Evolutionary conservation across 2,888 invertebrate genomes (phyloP).

Genomic region (Timema podura): DNA sequence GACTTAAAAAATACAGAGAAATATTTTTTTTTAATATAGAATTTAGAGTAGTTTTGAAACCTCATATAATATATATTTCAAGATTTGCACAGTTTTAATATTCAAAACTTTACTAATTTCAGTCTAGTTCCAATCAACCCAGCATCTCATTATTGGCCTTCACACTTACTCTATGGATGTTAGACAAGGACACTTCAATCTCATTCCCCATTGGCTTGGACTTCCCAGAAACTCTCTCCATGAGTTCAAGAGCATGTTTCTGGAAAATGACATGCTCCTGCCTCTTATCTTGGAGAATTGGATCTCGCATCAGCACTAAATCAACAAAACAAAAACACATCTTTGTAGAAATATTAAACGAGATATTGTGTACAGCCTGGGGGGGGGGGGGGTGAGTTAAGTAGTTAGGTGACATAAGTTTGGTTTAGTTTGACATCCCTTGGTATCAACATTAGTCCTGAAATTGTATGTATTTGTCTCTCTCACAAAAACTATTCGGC

Average conservation of each 20-base stretch:
- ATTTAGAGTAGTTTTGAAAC: background rate
- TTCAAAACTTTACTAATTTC: background rate
- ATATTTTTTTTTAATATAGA: background rate
- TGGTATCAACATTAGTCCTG: too few relatives aligned
- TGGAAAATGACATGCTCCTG: constrained; percentile 95
- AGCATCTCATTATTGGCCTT: too few relatives aligned
- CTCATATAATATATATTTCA: background rate
- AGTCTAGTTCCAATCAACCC: too few relatives aligned
- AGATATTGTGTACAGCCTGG: too few relatives aligned
- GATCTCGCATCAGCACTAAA: constrained; percentile 88
- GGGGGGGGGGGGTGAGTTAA: too few relatives aligned
- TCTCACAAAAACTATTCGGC: too few relatives aligned
- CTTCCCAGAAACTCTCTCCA: constrained; percentile 89
- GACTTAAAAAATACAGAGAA: constrained; percentile 5
- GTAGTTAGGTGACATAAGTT: too few relatives aligned
- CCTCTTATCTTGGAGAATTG: constrained; percentile 93
- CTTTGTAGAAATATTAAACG: too few relatives aligned
- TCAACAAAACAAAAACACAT: constrained; percentile 29
- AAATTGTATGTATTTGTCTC: too few relatives aligned
- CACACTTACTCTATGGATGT: constrained; percentile 73
- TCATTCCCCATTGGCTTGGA: constrained; percentile 74
- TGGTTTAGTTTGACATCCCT: too few relatives aligned
- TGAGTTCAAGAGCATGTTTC: constrained; percentile 83
- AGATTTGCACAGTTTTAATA: background rate
- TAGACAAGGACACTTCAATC: constrained; percentile 80